These are phyloP conservation scores for Mythimna impura DNA, from an alignment of 2,888 invertebrate species.

Conservation along the genomic window DNA sequence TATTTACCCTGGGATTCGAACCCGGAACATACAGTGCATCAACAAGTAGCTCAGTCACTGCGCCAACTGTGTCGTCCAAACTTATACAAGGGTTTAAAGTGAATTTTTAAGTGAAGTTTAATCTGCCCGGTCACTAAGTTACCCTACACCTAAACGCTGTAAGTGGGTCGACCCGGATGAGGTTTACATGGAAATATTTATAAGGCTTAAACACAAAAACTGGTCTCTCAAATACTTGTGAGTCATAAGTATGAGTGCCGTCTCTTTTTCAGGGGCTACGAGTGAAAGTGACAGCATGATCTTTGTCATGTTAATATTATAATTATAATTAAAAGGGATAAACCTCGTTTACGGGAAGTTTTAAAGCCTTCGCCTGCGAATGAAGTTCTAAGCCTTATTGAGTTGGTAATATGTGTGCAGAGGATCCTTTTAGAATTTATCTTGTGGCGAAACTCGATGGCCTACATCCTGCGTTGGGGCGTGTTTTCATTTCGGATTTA, in stretches of 20 bases:
- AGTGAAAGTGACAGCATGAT: slow-evolving; percentile 64
- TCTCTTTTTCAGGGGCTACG: slow-evolving; percentile 63
- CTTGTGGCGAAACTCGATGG: slow-evolving; percentile 80
- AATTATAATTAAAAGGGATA: slow-evolving; percentile 81
- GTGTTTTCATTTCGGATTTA: slow-evolving; percentile 90
- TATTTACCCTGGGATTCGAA: too few species aligned
- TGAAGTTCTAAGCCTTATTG: slow-evolving; percentile 88
- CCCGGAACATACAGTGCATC: too few species aligned
- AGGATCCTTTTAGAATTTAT: slow-evolving; percentile 87
- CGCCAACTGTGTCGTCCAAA: too few species aligned
- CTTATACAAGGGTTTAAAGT: slow-evolving; percentile 57
- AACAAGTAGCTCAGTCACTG: too few species aligned
- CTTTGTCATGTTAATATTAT: slow-evolving; percentile 77
- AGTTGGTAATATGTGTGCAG: slow-evolving; percentile 83
- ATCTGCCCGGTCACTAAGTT: slow-evolving; percentile 72
- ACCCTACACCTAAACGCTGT: slow-evolving; percentile 74
- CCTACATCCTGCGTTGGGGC: slow-evolving; percentile 81
- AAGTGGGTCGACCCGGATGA: slow-evolving; percentile 77
- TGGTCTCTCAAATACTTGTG: slow-evolving; percentile 63
- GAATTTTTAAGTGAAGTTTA: slow-evolving; percentile 67
- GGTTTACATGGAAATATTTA: slow-evolving; percentile 76
- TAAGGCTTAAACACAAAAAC: slow-evolving; percentile 75
- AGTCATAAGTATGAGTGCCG: slow-evolving; percentile 56
- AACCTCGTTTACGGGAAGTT: slow-evolving; percentile 81
- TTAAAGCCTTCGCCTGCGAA: slow-evolving; percentile 80